phyloP scores from a whole-genome alignment of 2,113 vertebrate genomes.

The Pelusios castaneus region DNA sequence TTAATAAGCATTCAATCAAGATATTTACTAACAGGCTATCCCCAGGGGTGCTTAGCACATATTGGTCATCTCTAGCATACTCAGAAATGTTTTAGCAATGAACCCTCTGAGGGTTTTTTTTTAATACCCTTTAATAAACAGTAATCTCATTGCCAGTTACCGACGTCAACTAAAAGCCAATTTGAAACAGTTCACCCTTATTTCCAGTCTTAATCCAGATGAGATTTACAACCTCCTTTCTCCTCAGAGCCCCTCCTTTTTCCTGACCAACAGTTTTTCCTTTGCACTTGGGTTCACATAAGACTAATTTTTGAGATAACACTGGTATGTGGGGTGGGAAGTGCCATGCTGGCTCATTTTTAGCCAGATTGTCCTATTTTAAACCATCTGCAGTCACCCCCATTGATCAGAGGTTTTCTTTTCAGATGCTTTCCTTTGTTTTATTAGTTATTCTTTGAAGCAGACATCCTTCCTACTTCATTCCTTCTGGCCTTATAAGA shows the following conservation, averaged over 20 bases:
- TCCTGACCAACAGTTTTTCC: neutral
- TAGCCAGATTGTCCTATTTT: too few relatives aligned
- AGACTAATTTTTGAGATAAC: neutral
- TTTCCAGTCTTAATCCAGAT: neutral
- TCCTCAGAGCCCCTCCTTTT: neutral
- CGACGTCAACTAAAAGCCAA: neutral
- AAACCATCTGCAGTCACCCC: neutral
- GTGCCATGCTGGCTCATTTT: neutral
- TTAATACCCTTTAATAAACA: neutral
- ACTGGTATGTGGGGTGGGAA: neutral
- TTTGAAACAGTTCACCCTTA: neutral
- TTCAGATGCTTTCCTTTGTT: neutral
- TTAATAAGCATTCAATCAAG: neutral
- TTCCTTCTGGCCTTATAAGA: neutral
- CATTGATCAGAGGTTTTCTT: neutral
- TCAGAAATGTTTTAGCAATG: neutral
- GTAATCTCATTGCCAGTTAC: neutral
- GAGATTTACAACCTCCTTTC: neutral
- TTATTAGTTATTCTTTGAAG: neutral
- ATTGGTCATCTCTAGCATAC: neutral
- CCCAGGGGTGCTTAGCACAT: neutral
- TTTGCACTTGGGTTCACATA: neutral
- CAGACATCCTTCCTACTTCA: neutral
- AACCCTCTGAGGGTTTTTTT: neutral
- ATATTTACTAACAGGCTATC: neutral